Base-by-base conservation (phyloP, 2,797 vertebrate genomes). In the Enoplosus armatus region DNA sequence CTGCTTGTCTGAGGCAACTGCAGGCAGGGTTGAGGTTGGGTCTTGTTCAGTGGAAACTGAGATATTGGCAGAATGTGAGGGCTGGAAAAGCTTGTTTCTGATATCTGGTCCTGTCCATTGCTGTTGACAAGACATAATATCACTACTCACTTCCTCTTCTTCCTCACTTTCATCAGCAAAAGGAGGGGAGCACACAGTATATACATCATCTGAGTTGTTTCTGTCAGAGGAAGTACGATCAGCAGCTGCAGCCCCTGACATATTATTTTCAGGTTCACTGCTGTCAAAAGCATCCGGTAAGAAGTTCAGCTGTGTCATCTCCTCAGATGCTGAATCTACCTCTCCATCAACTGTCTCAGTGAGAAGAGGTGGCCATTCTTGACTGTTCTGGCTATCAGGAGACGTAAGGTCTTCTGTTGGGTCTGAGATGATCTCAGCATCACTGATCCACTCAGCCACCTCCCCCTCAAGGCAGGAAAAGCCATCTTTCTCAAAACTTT, bases 131-230 rank as follows among this genome's bases (percentile, higher is more conserved):
- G 75, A 75, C 16, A 47, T 55, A 45, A 62, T 1, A 71, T 75
- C 35, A 45, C 54, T 75, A 43, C 41, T 80, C 35, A 65, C 74
- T 24, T 84, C 77, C 24, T 86, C 82, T 64, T 91, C 82, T 55
- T 90, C 90, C 26, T 85, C 85, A 54, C 80, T 88, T 77, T 88
- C 85, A 69, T 87, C 80, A 55, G 74, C 82, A 72, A 83, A 88
- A n/a, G 80, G 78, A 63, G 82, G 87, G 2, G 87, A 91, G 29
- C 39, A 27, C 3, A 67, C 22, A 43, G 67, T 26, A 8, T 58
- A 29, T 20, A 6, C 5, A 73, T 82, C 56, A 66, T 74, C 61
- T 15, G 41, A 51, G 33, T 26, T 62, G n/a, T 73, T 72, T 65
- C 26, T 77, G n/a, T 72, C 71, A 31, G 54, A 54, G 14, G 11